Evolutionary conservation across 2,797 vertebrate species (phyloP).

Genomic region (Mormyrops boulengeri): DNA sequence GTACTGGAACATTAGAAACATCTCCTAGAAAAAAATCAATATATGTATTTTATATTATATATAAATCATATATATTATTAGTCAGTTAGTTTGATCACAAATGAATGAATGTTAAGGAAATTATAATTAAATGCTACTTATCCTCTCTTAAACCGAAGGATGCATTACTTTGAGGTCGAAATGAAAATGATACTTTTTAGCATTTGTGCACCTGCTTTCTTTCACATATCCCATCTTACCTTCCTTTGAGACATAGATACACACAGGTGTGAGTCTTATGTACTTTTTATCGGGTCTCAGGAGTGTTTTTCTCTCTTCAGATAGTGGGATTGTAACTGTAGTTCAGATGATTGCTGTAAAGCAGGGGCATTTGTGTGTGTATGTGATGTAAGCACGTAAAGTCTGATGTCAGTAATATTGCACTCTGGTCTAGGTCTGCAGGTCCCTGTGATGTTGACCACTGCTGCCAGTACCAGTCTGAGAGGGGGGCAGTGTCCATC

Average conservation of each 20-base stretch:
- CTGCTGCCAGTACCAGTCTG: constrained; percentile 29
- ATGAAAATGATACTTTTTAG: not conserved
- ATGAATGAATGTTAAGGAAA: not conserved
- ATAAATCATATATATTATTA: not conserved
- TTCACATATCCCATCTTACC: not conserved
- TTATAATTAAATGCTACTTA: not conserved
- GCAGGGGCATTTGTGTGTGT: not conserved
- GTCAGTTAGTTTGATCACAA: not conserved
- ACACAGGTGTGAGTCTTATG: not conserved
- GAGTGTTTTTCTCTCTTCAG: not conserved
- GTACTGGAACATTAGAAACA: not conserved
- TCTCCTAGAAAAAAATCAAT: not conserved
- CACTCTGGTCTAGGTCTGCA: not conserved
- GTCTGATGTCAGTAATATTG: not conserved
- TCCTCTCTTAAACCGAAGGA: not conserved
- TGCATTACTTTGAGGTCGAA: not conserved
- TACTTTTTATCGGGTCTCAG: not conserved
- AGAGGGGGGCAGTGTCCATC: constrained; percentile 28
- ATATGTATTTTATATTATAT: not conserved
- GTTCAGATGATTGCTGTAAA: not conserved
- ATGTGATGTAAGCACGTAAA: not conserved
- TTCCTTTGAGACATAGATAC: not conserved
- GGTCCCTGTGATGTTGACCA: constrained; percentile 38
- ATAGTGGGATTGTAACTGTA: not conserved
- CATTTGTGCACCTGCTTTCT: not conserved